These are phyloP conservation scores for Calidris pygmaea DNA, from an alignment of 2,113 vertebrate species.

Conservation along the genomic window DNA sequence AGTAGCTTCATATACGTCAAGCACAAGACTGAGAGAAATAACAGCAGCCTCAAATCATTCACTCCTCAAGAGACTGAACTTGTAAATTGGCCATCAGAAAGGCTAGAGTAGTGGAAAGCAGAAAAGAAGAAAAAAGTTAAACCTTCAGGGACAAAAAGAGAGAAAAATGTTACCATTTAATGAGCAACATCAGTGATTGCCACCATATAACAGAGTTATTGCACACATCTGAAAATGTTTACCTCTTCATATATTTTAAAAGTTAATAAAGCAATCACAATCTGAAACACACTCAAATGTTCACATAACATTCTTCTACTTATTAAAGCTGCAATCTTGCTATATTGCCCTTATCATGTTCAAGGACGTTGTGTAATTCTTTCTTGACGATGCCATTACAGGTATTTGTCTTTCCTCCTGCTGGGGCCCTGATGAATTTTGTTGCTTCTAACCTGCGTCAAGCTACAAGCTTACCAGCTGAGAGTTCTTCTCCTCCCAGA, in stretches of 20 bases:
- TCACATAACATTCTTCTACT: not conserved
- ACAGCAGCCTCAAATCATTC: conserved; percentile 23
- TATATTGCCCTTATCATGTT: not conserved
- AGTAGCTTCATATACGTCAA: conserved; percentile 35
- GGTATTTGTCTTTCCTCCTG: not conserved
- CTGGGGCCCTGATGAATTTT: conserved; percentile 3
- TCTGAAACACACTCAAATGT: not conserved
- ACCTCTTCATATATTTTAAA: not conserved
- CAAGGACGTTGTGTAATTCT: not conserved
- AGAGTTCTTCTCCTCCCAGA: not conserved
- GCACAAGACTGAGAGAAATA: conserved; percentile 21
- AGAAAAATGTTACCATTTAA: not conserved
- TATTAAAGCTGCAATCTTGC: not conserved
- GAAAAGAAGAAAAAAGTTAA: conserved; percentile 25
- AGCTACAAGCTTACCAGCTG: not conserved
- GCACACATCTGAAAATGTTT: not conserved
- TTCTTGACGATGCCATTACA: not conserved
- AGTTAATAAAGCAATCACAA: not conserved
- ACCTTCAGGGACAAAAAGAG: not conserved
- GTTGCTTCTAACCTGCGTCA: not conserved
- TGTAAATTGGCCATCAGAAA: conserved; percentile 43
- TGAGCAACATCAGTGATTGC: not conserved
- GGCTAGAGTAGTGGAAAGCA: not conserved
- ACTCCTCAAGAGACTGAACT: not conserved
- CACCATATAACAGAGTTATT: not conserved